Conservation (phyloP, 2,797 vertebrate species). For the Muraenolepis orangiensis region DNA sequence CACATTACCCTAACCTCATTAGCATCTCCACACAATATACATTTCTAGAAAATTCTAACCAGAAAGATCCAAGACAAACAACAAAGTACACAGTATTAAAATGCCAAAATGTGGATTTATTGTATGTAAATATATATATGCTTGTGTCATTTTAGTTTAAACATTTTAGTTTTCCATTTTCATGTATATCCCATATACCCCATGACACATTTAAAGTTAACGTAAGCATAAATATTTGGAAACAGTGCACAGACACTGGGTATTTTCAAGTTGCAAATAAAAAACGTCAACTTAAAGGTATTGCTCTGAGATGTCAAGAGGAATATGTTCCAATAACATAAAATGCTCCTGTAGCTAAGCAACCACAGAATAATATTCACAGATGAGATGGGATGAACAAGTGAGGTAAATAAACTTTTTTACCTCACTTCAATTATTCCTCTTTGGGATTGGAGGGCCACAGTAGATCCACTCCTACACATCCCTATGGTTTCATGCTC, state of each 20-base stretch:
- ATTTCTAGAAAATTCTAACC: background rate
- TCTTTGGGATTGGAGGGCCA: conserved; percentile 26
- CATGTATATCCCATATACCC: too few species aligned
- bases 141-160: too few species aligned
- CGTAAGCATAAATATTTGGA: background rate
- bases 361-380: conserved; percentile 31
- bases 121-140: too few species aligned
- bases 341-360: background rate
- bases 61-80: background rate
- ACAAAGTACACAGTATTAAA: background rate
- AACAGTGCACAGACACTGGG: background rate
- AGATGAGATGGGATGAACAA: conserved; percentile 21
- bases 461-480: conserved; percentile 36
- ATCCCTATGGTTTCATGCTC: conserved; percentile 28
- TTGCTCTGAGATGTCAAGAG: background rate
- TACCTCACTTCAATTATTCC: conserved; percentile 24
- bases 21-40: background rate
- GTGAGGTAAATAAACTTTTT: conserved; percentile 23
- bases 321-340: background rate
- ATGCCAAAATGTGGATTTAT: too few species aligned
- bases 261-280: background rate
- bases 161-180: too few species aligned
- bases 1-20: background rate
- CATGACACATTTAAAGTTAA: background rate
- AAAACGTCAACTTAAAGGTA: background rate